Evolutionary conservation across 2,113 vertebrate species (phyloP).

Genomic region (Bolborhynchus lineola): DNA sequence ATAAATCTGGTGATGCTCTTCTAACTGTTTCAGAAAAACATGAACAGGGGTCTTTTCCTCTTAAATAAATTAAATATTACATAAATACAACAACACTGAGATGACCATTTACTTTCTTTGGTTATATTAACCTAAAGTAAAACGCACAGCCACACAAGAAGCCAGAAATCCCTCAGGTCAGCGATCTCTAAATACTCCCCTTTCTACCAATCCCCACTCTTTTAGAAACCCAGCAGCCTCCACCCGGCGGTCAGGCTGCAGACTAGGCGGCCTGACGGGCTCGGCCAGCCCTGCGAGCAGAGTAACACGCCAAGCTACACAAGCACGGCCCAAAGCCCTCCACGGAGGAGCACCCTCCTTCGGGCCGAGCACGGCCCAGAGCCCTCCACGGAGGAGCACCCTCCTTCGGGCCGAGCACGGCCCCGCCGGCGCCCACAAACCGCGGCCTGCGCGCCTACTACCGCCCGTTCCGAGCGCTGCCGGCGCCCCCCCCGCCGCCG

Average conservation of each 20-base stretch:
- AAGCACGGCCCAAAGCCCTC: too few relatives aligned
- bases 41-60: neutral
- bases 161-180: rapidly evolving
- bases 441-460: neutral
- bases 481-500: too few relatives aligned
- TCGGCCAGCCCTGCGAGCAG: rapidly evolving
- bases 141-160: rapidly evolving
- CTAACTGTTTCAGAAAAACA: neutral
- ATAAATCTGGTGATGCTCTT: neutral
- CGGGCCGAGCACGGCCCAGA: too few relatives aligned
- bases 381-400: too few relatives aligned
- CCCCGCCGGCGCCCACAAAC: neutral
- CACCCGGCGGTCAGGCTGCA: rapidly evolving
- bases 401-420: too few relatives aligned
- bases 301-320: rapidly evolving
- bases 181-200: rapidly evolving
- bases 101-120: neutral
- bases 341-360: too few relatives aligned
- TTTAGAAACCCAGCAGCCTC: rapidly evolving
- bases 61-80: neutral
- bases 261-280: rapidly evolving
- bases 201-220: rapidly evolving
- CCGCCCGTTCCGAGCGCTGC: too few relatives aligned
- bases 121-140: neutral
- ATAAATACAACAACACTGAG: neutral